Evolutionary conservation across 2,113 vertebrate species (phyloP).

Genomic region (Smithornis capensis): DNA sequence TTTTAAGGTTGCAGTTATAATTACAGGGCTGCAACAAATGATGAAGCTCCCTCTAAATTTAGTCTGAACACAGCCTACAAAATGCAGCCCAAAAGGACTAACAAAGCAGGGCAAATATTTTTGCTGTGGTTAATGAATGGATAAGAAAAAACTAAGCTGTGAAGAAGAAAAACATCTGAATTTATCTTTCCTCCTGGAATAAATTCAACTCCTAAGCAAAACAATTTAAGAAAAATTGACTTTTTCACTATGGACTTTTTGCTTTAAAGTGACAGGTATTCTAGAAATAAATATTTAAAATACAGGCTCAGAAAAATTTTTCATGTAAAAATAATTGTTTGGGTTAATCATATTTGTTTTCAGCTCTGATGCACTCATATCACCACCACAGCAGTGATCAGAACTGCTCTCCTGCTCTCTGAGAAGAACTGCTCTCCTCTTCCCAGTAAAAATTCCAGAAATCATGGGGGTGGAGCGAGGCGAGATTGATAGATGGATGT

Average conservation of each 20-base stretch:
- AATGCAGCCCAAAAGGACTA: neutral
- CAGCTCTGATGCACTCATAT: accelerated
- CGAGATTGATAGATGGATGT: neutral
- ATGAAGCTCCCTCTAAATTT: neutral
- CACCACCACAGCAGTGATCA: accelerated
- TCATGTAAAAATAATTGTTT: neutral
- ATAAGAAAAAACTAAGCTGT: neutral
- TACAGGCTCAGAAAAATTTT: neutral
- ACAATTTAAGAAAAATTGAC: neutral
- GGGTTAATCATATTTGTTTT: neutral
- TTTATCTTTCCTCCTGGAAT: neutral
- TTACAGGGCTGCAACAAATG: neutral
- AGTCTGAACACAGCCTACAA: neutral
- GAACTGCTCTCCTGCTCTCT: neutral
- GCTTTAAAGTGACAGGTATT: neutral
- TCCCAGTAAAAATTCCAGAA: neutral
- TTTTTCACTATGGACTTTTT: neutral
- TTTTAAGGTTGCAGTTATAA: slow-evolving; percentile 14
- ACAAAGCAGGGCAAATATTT: slow-evolving; percentile 20
- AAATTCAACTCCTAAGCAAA: neutral
- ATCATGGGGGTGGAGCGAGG: accelerated
- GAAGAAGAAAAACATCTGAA: neutral
- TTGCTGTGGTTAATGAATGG: neutral
- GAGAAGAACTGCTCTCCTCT: neutral
- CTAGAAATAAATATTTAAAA: neutral